Base-by-base conservation (phyloP, 2,113 vertebrate genomes). In the Myrmophylax atrothorax region DNA sequence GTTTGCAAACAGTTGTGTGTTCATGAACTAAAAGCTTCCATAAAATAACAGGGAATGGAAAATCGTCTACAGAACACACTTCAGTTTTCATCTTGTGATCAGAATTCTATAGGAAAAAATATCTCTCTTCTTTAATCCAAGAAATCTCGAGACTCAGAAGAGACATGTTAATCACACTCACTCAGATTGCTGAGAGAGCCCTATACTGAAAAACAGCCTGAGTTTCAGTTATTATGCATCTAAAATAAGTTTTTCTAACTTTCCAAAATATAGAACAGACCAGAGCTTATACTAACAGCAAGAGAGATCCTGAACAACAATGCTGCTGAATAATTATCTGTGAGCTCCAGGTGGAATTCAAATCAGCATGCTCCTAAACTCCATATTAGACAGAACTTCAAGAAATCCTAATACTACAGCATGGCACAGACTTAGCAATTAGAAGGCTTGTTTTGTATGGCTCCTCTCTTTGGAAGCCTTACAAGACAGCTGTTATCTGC, bases 381-480 rank as follows among this genome's bases (percentile, higher is more conserved):
- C 89, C 4, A 0, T 25, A 40, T 69, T 37, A 75, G 25, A 86
- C 2, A 88, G 42, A 80, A 87, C 81, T 50, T 46, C 38, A 90
- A 29, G 12, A n/a, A 81, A n/a, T 72, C 60, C 38, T 84, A 77
- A 92, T 53, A 72, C 46, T 70, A 87, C 40, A 56, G 53, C 59
- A 68, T 56, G 55, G 37, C 55, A 85, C 33, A 64, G 75, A 66
- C 74, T 69, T 76, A 52, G 87, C 96, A 96, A 96, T 64, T 80
- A 94, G 26, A 84, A 26, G 7, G 59, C 69, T 91, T 84, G n/a
- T 93, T 95, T 92, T 87, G n/a, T 46, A 52, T 80, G 58, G 46
- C 68, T 95, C 46, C 73, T 96, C 68, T 84, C 1, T 92, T 91
- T 93, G 84, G 62, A 97, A 95, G 60, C 84, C 60, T 93, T 92